Base-by-base conservation (phyloP, 2,888 invertebrate species). In the Exephanes ischioxanthus region DNA sequence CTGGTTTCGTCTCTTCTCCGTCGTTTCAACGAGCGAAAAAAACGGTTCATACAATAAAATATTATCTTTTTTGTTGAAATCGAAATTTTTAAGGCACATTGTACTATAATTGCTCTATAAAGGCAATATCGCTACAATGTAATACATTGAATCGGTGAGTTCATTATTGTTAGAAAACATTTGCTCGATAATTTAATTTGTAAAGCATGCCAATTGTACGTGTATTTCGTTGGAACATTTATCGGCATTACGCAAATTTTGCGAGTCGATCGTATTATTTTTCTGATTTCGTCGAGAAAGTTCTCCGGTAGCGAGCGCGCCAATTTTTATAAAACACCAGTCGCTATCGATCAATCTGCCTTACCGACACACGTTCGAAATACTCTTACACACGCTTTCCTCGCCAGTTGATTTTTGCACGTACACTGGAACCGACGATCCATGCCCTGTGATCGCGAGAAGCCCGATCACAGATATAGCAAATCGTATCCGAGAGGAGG, bases 381-480 rank as follows among this genome's bases (percentile, higher is more conserved):
- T 26, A 58, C 4, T 5, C 26, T 33, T 63, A 30, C n/a, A 63
- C 63, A 63, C n/a, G n/a, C 63, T 26, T 14, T 16, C n/a, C 30
- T n/a, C 26, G 22, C 51, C 71, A 71, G 71, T 53, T 53, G 71
- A 33, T 71, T 26, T 26, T 26, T 71, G 53, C 26, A 53, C 11
- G 53, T 71, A 53, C 53, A 63, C 37, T 2, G 14, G 26, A 63
- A 63, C n/a, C 63, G 63, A 63, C 63, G 58, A 63, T 37, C 30
- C 63, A 63, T 63, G 63, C 63, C n/a, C n/a, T 33, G n/a, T 33
- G 63, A 33, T 63, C 63, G 37, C 58, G 26, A 58, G 3, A 26
- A 63, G n/a, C 6, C 26, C 14, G 63, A 63, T 37, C 63, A 9
- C 63, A 48, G 9, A 75, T 45, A 48, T 16, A 75, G 48, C 22